phyloP scores from a whole-genome alignment of 2,113 vertebrate species.

The Serranochromis macrocephalus region DNA sequence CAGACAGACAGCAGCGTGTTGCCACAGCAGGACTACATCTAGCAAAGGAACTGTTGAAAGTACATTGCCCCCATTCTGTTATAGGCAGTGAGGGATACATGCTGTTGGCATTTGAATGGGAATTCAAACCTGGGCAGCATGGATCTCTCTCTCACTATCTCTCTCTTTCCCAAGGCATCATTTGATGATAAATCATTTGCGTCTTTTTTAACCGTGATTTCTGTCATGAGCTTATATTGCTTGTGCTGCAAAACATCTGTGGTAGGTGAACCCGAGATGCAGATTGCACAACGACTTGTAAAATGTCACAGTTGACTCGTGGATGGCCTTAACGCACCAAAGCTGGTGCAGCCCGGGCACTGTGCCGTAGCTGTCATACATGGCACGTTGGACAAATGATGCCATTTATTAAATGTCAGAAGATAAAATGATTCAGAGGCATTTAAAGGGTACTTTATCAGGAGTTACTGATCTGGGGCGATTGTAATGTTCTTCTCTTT shows the following conservation, averaged over 20 bases:
- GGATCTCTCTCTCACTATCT: not conserved
- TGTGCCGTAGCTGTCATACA: not conserved
- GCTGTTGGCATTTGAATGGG: constrained; percentile 8
- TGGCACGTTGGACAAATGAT: constrained; percentile 24
- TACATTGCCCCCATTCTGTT: constrained; percentile 39
- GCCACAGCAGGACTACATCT: constrained; percentile 28
- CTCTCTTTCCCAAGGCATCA: not conserved
- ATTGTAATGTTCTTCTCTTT: constrained; percentile 31
- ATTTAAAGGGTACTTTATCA: constrained; percentile 54
- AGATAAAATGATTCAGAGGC: constrained; percentile 13
- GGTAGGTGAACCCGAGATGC: not conserved
- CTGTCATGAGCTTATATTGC: not conserved
- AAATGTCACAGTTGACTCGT: constrained; percentile 26
- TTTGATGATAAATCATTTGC: constrained; percentile 7
- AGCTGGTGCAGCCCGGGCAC: not conserved
- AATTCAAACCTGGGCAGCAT: not conserved
- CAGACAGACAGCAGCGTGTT: constrained; percentile 39
- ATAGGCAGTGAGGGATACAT: not conserved
- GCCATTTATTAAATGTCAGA: constrained; percentile 39
- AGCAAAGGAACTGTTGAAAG: constrained; percentile 20
- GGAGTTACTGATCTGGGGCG: constrained; percentile 44
- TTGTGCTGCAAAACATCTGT: not conserved
- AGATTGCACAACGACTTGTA: not conserved
- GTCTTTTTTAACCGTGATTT: not conserved
- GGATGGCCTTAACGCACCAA: not conserved